A percentile compares a stretch with the other conserved stretches of the same genome.
Conservation (phyloP, 35 echinoderm and acorn worm species). For the Chiridota heheva region DNA sequence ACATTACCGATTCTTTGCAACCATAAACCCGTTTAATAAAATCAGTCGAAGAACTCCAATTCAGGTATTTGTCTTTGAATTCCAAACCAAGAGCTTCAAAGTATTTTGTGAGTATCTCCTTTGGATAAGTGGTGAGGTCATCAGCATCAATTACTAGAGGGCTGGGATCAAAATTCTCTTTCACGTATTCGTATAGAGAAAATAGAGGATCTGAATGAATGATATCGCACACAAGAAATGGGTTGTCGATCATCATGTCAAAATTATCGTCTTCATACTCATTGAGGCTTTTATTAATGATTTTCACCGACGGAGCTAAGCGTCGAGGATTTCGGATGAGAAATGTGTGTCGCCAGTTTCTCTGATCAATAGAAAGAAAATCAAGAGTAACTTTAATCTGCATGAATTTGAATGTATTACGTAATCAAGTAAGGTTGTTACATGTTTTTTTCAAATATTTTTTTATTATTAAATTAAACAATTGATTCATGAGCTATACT, state of each 20-base stretch:
- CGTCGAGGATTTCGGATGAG: not conserved
- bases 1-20: too few relatives aligned
- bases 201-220: constrained; percentile 1
- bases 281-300: not conserved
- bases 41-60: constrained; percentile 23
- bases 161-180: constrained; percentile 46
- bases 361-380: too few relatives aligned
- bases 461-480: too few relatives aligned
- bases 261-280: not conserved
- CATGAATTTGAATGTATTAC: too few relatives aligned
- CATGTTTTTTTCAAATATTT: too few relatives aligned
- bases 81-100: constrained; percentile 34
- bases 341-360: not conserved
- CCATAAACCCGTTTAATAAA: too few relatives aligned
- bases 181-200: constrained; percentile 50
- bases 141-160: constrained; percentile 40
- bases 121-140: constrained; percentile 25
- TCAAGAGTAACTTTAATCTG: too few relatives aligned
- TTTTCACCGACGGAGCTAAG: not conserved
- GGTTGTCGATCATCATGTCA: not conserved
- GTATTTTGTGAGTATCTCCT: constrained; percentile 30
- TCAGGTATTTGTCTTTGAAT: constrained; percentile 21
- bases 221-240: not conserved
- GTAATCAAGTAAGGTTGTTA: too few relatives aligned
- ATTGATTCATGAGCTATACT: too few relatives aligned